Evolutionary conservation across 2,113 vertebrate genomes (phyloP), one percentile per base, ranked within the genome.

Genomic region (Chaenocephalus aceratus): DNA sequence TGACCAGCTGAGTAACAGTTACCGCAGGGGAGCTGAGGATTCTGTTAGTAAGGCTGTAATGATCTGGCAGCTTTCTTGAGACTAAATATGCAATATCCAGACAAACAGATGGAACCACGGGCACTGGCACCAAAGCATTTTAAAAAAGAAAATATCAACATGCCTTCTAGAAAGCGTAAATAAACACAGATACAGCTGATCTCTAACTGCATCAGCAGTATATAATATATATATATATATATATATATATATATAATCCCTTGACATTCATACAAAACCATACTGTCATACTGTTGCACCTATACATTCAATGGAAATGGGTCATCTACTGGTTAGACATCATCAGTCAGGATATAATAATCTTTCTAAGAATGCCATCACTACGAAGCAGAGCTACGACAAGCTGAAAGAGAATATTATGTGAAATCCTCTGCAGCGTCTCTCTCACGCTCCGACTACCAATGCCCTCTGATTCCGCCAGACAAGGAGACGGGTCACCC

Each of bases 401-500:
- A 10, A 75, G 73, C 72, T 79, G 75, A 84, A 81, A 83, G 84
- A 77, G 46, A 80, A 74, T 78, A 62, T 82, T 79, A 73, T 74
- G 10, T 83, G 90, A 91, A 88, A 89, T 46, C 70, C 75, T 83
- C 63, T 16, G 52, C 79, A 41, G 58, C 56, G 45, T 69, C 75
- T 53, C 76, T 30, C 57, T 73, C 54, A 72, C 26, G 53, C 77
- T 65, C 70, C 2, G 70, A 76, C 85, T 69, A 68, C 75, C 61
- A 61, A 80, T 63, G 79, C 59, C 79, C 79, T 89, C 83, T 71
- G 82, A 81, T 81, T 72, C 69, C 64, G 69, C 62, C 59, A 70
- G 83, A 82, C 77, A 49, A 82, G 85, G 80, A 64, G 66, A 82
- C 77, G 63, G 79, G 69, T 78, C 74, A 66, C 12, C 61, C 0